Percentiles rank a stretch among this genome's conserved stretches.
Evolutionary conservation across 2,797 vertebrate genomes (phyloP).

Genomic region (Danio jaintianensis): DNA sequence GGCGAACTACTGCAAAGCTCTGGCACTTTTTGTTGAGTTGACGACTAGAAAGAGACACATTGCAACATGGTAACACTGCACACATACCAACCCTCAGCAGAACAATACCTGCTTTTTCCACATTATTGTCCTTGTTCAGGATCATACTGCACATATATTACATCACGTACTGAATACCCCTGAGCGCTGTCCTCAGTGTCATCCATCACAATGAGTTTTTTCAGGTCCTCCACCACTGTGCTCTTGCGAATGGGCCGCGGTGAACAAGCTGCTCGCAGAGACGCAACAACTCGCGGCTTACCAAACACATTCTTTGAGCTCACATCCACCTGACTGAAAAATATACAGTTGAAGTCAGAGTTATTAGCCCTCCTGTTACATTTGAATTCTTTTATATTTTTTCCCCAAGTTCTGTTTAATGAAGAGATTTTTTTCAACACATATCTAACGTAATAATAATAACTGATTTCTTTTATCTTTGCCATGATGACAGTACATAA

Average conservation of each 20-base stretch:
- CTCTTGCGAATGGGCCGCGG: conserved; percentile 76
- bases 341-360: background rate
- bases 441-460: too few relatives aligned
- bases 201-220: conserved; percentile 82
- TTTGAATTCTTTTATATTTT: too few relatives aligned
- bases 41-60: conserved; percentile 26
- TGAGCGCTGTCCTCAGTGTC: conserved; percentile 28
- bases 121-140: conserved; percentile 33
- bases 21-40: conserved; percentile 2
- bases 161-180: conserved; percentile 45
- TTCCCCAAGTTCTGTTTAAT: too few relatives aligned
- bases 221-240: conserved; percentile 80
- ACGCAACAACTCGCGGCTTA: conserved; percentile 77
- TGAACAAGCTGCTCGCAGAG: conserved; percentile 76
- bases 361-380: too few relatives aligned
- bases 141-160: background rate
- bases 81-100: background rate
- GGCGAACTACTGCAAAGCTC: conserved; percentile 18
- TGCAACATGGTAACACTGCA: conserved; percentile 4
- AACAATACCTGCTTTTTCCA: conserved; percentile 10
- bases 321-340: conserved; percentile 55
- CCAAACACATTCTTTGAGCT: conserved; percentile 80
- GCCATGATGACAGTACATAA: too few relatives aligned
- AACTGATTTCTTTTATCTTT: too few relatives aligned
- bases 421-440: too few relatives aligned